These are phyloP conservation scores for Deroplatys truncata DNA, from an alignment of 2,888 invertebrate genomes.

Conservation along the genomic window DNA sequence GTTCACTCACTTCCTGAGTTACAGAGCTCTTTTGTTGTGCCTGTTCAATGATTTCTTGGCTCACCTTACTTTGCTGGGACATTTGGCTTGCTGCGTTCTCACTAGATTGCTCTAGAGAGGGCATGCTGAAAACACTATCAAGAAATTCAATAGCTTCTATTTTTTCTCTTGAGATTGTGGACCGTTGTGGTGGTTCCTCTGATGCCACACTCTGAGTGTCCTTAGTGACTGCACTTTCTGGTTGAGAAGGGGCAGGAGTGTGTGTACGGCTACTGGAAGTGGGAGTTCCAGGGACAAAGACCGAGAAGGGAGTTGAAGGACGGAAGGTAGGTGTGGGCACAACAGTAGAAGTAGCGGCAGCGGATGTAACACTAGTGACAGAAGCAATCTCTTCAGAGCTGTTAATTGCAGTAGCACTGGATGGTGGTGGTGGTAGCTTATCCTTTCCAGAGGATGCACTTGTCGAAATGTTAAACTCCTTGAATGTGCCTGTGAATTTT, in stretches of 20 bases:
- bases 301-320: slow-evolving; percentile 20
- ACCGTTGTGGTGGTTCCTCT: neutral
- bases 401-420: slow-evolving; percentile 24
- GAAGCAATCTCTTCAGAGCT: slow-evolving; percentile 23
- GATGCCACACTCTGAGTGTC: neutral
- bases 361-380: neutral
- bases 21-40: neutral
- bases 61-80: neutral
- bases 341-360: neutral
- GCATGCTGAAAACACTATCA: neutral
- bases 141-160: neutral
- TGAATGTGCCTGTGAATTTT: slow-evolving; percentile 27
- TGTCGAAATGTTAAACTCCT: slow-evolving; percentile 28
- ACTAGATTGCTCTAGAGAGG: neutral
- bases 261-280: neutral
- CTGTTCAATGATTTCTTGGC: neutral
- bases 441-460: neutral
- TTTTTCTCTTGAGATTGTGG: neutral
- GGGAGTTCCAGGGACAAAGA: slow-evolving; percentile 14
- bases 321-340: slow-evolving; percentile 12
- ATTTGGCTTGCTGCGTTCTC: neutral
- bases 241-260: slow-evolving; percentile 3
- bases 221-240: neutral
- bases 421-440: neutral
- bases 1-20: neutral